Percentiles rank a stretch among this genome's conserved stretches.
phyloP scores from a whole-genome alignment of 2,797 vertebrate species.

The Schizopygopsis pylzovi region DNA sequence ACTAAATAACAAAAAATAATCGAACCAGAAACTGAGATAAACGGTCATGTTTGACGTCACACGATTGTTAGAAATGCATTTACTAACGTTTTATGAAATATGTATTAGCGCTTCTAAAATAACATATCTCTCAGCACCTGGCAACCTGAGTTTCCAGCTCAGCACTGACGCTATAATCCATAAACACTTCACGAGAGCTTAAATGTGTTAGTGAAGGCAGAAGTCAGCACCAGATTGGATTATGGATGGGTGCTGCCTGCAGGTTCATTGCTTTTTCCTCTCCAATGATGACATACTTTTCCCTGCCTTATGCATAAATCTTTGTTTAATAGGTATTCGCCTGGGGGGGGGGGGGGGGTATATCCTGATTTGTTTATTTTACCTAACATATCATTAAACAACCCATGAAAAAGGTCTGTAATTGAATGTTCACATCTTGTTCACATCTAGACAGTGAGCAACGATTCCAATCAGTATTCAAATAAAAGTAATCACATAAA shows the following conservation, averaged over 20 bases:
- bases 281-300: constrained; percentile 57
- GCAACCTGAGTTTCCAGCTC: constrained; percentile 4
- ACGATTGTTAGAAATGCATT: background rate
- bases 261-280: constrained; percentile 38
- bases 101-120: constrained; percentile 5
- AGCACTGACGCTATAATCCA: constrained; percentile 30
- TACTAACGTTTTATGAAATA: background rate
- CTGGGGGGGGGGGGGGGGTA: too few species aligned
- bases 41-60: background rate
- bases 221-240: constrained; percentile 48
- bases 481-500: too few species aligned
- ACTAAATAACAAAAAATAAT: constrained; percentile 21
- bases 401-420: constrained; percentile 1
- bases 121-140: constrained; percentile 7
- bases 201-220: constrained; percentile 41
- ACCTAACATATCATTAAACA: constrained; percentile 37
- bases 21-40: background rate
- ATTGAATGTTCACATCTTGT: constrained; percentile 13
- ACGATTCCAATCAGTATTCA: too few species aligned
- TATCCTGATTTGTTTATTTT: constrained; percentile 25
- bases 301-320: background rate
- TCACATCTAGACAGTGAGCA: too few species aligned
- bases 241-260: constrained; percentile 40
- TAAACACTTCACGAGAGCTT: constrained; percentile 45
- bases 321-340: constrained; percentile 30